phyloP scores from a whole-genome alignment of 2,113 vertebrate species.

The Myanophis thanlyinensis region DNA sequence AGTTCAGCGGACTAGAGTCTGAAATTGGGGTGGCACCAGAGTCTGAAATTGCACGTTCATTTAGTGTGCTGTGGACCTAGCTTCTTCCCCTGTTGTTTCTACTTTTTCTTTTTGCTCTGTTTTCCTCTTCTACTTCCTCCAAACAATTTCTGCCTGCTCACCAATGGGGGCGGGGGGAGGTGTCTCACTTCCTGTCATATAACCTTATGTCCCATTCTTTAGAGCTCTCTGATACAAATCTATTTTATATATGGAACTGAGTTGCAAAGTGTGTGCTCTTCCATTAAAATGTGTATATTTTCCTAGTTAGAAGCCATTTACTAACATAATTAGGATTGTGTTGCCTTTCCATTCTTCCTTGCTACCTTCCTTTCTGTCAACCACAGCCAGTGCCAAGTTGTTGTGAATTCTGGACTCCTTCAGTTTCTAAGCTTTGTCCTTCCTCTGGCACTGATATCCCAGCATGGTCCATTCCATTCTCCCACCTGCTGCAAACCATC shows the following conservation, averaged over 20 bases:
- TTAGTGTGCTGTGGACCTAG: not conserved
- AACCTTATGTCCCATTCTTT: not conserved
- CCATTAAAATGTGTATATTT: not conserved
- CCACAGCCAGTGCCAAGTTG: not conserved
- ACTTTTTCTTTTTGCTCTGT: not conserved
- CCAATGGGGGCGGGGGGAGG: too few species aligned
- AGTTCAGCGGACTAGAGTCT: not conserved
- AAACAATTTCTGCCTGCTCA: not conserved
- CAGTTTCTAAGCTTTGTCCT: not conserved
- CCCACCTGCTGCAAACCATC: not conserved
- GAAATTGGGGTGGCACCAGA: not conserved
- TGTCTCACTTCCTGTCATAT: not conserved
- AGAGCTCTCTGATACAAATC: not conserved
- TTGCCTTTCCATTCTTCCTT: not conserved
- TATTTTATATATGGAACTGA: not conserved
- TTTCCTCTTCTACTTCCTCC: not conserved
- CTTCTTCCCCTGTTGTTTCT: not conserved
- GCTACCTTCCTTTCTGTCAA: not conserved
- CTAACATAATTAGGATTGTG: not conserved
- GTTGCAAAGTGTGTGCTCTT: not conserved
- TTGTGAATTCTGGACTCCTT: not conserved
- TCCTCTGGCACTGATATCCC: not conserved
- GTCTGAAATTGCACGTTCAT: not conserved
- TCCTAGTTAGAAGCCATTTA: not conserved
- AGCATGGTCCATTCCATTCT: not conserved